A percentile compares a stretch with the other conserved stretches of the same genome.
Conservation (phyloP, 2,113 vertebrate species). For the Fulmarus glacialis region DNA sequence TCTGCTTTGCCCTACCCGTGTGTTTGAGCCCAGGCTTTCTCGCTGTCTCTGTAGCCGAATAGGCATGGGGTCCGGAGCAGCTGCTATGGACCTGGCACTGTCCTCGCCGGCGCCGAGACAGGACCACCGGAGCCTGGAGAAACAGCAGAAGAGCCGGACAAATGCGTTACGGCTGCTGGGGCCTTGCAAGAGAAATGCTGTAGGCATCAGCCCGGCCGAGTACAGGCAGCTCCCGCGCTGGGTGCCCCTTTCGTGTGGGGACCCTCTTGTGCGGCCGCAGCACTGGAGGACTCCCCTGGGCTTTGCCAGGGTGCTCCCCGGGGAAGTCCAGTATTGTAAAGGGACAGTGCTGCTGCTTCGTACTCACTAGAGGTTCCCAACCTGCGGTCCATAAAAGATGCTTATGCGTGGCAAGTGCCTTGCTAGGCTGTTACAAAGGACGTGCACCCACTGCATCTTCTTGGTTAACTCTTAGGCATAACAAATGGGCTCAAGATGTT, state of each 20-base stretch:
- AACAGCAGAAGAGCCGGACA: not conserved
- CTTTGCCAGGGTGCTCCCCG: not conserved
- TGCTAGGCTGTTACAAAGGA: not conserved
- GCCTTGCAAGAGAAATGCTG: not conserved
- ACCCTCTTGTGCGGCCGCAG: not conserved
- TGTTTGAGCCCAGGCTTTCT: not conserved
- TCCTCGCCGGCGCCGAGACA: not conserved
- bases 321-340: not conserved
- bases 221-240: fast-evolving
- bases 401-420: not conserved
- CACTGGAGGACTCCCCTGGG: not conserved
- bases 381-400: not conserved
- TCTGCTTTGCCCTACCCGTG: not conserved
- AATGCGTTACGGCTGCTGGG: fast-evolving
- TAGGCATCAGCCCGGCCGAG: not conserved
- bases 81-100: not conserved
- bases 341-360: not conserved
- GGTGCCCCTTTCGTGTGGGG: not conserved
- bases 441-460: not conserved
- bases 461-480: not conserved
- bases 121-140: not conserved
- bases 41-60: fast-evolving
- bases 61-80: not conserved
- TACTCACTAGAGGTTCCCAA: not conserved
- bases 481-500: not conserved